Evolutionary conservation across 2,797 vertebrate species (phyloP).

Genomic region (Melanogrammus aeglefinus): DNA sequence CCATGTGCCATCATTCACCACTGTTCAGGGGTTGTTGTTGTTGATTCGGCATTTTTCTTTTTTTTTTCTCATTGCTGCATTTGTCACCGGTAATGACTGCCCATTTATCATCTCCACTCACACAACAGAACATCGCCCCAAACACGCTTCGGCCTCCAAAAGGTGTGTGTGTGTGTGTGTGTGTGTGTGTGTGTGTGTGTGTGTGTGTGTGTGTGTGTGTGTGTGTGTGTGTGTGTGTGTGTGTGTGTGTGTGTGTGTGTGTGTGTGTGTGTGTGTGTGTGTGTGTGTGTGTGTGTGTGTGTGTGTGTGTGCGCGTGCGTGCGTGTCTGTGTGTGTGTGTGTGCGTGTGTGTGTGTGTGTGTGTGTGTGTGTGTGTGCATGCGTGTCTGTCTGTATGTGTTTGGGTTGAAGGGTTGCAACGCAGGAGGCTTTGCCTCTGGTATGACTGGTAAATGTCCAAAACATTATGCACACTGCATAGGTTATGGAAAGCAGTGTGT

Average conservation of each 20-base stretch:
- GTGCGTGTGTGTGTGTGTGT: not conserved
- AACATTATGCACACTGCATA: too few relatives aligned
- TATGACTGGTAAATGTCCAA: too few relatives aligned
- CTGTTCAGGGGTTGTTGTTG: not conserved
- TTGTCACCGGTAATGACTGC: not conserved
- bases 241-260: not conserved
- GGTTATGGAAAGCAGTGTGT: too few relatives aligned
- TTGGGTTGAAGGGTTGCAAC: too few relatives aligned
- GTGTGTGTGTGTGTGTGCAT: not conserved
- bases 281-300: too few relatives aligned
- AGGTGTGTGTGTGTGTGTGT: not conserved
- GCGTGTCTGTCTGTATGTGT: not conserved
- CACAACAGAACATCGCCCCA: not conserved
- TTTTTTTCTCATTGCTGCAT: not conserved
- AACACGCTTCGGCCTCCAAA: not conserved
- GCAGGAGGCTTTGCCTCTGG: too few relatives aligned
- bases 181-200: not conserved
- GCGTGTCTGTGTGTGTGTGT: not conserved
- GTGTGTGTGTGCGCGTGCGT: not conserved
- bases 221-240: not conserved
- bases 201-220: constrained; percentile 1
- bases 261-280: not conserved
- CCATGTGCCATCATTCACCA: not conserved
- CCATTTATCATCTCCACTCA: not conserved
- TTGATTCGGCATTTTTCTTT: not conserved